These are phyloP conservation scores for Drosophila vallismaia DNA, from an alignment of 2,888 invertebrate species.

Conservation along the genomic window DNA sequence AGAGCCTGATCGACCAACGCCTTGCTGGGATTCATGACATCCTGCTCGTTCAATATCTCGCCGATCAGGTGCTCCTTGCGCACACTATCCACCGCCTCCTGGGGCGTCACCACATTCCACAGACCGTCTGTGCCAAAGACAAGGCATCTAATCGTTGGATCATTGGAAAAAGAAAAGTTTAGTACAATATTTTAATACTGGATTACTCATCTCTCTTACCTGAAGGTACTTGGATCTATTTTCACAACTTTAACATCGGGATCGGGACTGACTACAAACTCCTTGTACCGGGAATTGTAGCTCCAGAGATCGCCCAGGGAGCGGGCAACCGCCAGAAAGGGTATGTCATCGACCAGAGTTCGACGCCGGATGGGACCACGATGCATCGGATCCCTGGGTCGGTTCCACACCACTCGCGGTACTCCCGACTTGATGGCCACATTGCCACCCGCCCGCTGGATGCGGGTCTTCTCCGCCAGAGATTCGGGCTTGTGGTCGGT, in stretches of 20 bases:
- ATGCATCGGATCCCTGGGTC: conserved; percentile 89
- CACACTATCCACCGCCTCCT: conserved; percentile 93
- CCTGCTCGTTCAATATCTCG: conserved; percentile 76
- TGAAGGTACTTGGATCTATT: conserved; percentile 90
- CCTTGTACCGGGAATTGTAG: conserved; percentile 94
- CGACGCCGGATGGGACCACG: conserved; percentile 93
- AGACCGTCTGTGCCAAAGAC: conserved; percentile 98
- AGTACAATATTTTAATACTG: too few relatives aligned
- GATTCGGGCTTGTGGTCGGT: conserved; percentile 98
- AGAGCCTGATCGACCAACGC: conserved; percentile 92
- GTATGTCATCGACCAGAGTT: conserved; percentile 96
- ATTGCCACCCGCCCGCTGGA: conserved; percentile 91
- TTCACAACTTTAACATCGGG: conserved; percentile 96
- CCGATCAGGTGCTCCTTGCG: conserved; percentile 87
- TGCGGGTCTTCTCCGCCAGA: conserved; percentile 91
- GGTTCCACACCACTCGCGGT: conserved; percentile 98
- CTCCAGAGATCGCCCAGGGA: conserved; percentile 99
- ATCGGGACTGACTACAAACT: conserved; percentile 98
- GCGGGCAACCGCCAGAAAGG: conserved; percentile 97
- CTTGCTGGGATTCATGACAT: conserved; percentile 91
- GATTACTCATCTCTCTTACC: conserved; percentile 81
- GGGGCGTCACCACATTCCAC: conserved; percentile 96
- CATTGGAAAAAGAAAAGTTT: too few relatives aligned
- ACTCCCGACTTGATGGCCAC: conserved; percentile 92
- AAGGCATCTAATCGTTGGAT: conserved; percentile 87